These are phyloP conservation scores for human (Homo sapiens) DNA, from an alignment of 2,113 vertebrate species.

Conservation along the genomic window GRCh38 chr7:41900501-41901000, in stretches of 20 bases:
- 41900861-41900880: neutral
- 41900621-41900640: neutral
- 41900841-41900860: neutral
- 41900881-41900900: neutral
- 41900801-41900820: neutral
- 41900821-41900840: neutral
- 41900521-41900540: neutral
- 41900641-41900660: neutral
- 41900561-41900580: neutral
- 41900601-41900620: neutral
- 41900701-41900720: neutral
- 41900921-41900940: neutral
- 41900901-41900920: neutral
- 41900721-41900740: neutral
- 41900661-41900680: neutral
- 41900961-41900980: neutral
- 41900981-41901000: neutral
- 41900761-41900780: neutral
- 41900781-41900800: neutral
- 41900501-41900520: neutral
- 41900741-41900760: neutral
- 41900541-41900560: neutral
- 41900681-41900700: neutral
- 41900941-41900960: neutral
- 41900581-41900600: neutral